phyloP scores from a whole-genome alignment of 1,140 invertebrate species.

The Ruditapes philippinarum region DNA sequence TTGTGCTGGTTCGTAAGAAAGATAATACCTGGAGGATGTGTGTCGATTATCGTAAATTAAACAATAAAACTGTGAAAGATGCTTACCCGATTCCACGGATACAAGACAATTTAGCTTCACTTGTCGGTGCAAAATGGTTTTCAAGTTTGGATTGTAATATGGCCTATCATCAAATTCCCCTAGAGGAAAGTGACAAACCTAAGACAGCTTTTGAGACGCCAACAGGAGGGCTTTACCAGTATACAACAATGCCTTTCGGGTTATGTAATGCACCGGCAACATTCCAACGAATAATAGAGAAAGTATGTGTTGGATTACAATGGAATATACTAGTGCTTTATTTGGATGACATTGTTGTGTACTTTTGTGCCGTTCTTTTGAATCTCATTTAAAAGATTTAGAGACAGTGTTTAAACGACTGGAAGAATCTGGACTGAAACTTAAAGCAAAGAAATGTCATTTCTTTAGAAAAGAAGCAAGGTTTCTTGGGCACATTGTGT shows the following conservation, averaged over 20 bases:
- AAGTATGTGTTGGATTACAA: constrained; percentile 60
- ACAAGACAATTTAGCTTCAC: constrained; percentile 28
- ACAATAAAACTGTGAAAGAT: constrained; percentile 14
- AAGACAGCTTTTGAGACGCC: constrained; percentile 83
- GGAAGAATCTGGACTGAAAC: constrained; percentile 10
- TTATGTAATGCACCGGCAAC: constrained; percentile 77
- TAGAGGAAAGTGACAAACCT: constrained; percentile 64
- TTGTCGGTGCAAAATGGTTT: constrained; percentile 30
- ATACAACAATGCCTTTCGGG: constrained; percentile 76
- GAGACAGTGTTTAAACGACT: constrained; percentile 74
- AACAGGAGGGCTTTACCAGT: constrained; percentile 71
- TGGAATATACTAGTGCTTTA: constrained; percentile 68
- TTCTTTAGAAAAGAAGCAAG: constrained; percentile 20
- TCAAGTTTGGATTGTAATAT: constrained; percentile 52
- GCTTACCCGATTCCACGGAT: constrained; percentile 47
- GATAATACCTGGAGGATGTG: constrained; percentile 30
- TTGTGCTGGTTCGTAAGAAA: constrained; percentile 19
- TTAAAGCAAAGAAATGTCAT: constrained; percentile 43
- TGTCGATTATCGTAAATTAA: constrained; percentile 75
- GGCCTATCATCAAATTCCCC: constrained; percentile 68
- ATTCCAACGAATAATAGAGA: constrained; percentile 70
- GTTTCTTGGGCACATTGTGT: constrained; percentile 24
- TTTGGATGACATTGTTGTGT: constrained; percentile 75
- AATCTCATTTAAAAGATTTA: constrained; percentile 67
- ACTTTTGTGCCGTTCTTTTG: constrained; percentile 52